These are phyloP conservation scores for Ectropis crepuscularia DNA, from an alignment of 2,888 invertebrate genomes.

Conservation along the genomic window DNA sequence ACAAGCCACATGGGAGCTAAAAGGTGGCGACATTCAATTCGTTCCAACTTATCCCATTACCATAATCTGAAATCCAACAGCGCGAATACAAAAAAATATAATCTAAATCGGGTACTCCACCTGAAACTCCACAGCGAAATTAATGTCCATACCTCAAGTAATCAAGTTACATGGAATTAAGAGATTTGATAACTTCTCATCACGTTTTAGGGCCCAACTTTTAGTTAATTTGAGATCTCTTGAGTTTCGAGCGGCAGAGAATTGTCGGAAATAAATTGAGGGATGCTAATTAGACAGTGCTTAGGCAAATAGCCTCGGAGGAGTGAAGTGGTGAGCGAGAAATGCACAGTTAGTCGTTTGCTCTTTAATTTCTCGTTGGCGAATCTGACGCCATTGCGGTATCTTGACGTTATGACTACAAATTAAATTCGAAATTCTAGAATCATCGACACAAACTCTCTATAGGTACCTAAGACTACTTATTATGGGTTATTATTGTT, in stretches of 20 bases:
- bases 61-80: slow-evolving; percentile 14
- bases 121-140: slow-evolving; percentile 13
- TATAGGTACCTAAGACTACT: too few species aligned
- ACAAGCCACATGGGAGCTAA: slow-evolving; percentile 15
- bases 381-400: not conserved
- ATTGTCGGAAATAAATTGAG: slow-evolving; percentile 48
- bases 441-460: too few species aligned
- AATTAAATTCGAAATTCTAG: too few species aligned
- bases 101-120: slow-evolving; percentile 9
- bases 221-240: slow-evolving; percentile 38
- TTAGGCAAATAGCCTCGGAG: slow-evolving; percentile 49
- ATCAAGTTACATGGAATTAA: slow-evolving; percentile 27
- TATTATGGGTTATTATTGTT: too few species aligned
- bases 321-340: slow-evolving; percentile 16
- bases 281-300: slow-evolving; percentile 55
- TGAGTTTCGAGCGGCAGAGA: slow-evolving; percentile 45
- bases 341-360: slow-evolving; percentile 7
- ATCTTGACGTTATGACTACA: not conserved
- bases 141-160: slow-evolving; percentile 25
- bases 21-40: slow-evolving; percentile 16
- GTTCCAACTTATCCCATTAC: slow-evolving; percentile 16
- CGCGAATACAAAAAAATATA: slow-evolving; percentile 13
- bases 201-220: slow-evolving; percentile 34
- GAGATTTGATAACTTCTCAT: slow-evolving; percentile 31
- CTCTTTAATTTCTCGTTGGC: slow-evolving; percentile 1